phyloP scores from a whole-genome alignment of 2,797 vertebrate genomes.

The Kryptolebias ocellatus region DNA sequence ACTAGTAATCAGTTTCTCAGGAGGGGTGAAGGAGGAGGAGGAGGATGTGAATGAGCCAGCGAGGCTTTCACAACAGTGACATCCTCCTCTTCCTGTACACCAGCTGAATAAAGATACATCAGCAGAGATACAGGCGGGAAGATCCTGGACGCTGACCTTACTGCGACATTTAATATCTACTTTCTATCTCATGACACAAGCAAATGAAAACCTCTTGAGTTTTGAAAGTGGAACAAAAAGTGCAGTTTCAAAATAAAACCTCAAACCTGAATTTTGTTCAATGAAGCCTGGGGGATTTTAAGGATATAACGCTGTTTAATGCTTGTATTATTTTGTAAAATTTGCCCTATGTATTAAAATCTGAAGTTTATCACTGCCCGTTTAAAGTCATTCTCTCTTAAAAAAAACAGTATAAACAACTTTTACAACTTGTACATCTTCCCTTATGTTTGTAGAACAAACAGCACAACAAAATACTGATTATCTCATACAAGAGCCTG shows the following conservation, averaged over 20 bases:
- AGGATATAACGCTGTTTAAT: no score
- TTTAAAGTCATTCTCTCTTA: no score
- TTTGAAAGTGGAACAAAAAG: slow-evolving; percentile 15
- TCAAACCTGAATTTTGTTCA: slow-evolving; percentile 5
- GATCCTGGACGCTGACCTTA: slow-evolving; percentile 46
- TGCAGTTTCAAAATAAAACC: neutral
- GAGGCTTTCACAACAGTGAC: slow-evolving; percentile 72
- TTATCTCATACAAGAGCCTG: no score
- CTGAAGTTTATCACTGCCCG: no score
- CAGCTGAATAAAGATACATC: slow-evolving; percentile 61
- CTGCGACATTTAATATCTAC: slow-evolving; percentile 19
- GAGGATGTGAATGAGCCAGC: slow-evolving; percentile 69
- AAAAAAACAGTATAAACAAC: no score
- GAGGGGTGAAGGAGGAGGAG: slow-evolving; percentile 42
- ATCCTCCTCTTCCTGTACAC: slow-evolving; percentile 69
- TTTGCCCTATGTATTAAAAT: no score
- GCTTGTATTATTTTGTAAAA: slow-evolving; percentile 32
- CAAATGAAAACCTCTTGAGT: neutral
- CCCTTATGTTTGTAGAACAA: no score
- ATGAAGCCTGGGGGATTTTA: neutral
- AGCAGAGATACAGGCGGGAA: slow-evolving; percentile 44
- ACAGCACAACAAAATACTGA: no score
- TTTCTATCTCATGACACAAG: slow-evolving; percentile 16
- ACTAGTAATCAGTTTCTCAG: slow-evolving; percentile 43
- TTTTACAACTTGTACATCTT: no score